These are phyloP conservation scores for Gadopsis bispinosus DNA, from an alignment of 2,797 vertebrate genomes.

Conservation along the genomic window DNA sequence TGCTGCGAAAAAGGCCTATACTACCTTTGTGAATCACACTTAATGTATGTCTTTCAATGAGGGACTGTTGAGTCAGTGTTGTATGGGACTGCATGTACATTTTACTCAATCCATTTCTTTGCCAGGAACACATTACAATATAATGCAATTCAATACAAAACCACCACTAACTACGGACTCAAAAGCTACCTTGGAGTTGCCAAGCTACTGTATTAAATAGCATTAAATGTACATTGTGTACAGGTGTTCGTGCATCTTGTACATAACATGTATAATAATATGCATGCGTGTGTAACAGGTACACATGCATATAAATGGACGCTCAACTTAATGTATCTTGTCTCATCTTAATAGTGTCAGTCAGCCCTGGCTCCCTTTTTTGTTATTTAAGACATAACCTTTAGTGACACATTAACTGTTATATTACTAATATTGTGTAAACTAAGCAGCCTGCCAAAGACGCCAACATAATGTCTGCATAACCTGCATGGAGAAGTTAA, in stretches of 20 bases:
- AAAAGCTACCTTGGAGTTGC: neutral
- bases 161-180: neutral
- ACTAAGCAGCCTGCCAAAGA: neutral
- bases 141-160: neutral
- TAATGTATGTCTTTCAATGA: neutral
- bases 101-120: neutral
- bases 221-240: neutral
- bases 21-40: neutral
- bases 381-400: neutral
- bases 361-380: neutral
- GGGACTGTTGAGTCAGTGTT: neutral
- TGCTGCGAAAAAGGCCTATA: neutral
- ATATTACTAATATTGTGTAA: neutral
- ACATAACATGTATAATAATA: too few relatives aligned
- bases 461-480: neutral
- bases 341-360: neutral
- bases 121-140: neutral
- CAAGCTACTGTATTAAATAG: neutral
- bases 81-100: neutral
- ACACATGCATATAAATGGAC: neutral
- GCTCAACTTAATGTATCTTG: neutral
- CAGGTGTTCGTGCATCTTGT: neutral
- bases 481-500: neutral
- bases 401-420: neutral
- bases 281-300: too few relatives aligned